Percentiles rank a stretch among this genome's conserved stretches.
Evolutionary conservation across 2,797 vertebrate genomes (phyloP).

Genomic region (Sebastolobus altivelis): DNA sequence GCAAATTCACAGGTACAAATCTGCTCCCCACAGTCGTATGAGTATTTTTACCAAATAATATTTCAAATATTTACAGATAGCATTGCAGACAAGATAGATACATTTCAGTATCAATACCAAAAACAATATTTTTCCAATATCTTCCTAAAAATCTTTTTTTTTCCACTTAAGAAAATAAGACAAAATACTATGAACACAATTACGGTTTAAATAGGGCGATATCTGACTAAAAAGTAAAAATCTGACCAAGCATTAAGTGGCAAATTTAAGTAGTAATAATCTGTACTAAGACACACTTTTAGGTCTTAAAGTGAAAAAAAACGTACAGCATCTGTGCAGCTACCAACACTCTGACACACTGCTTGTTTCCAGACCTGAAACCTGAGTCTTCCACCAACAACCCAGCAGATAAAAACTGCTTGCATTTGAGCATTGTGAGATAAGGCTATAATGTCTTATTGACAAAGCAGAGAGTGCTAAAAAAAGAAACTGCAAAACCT

Average conservation of each 20-base stretch:
- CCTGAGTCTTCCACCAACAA: slow-evolving; percentile 32
- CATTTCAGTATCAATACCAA: background rate
- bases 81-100: background rate
- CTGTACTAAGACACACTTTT: background rate
- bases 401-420: slow-evolving; percentile 59
- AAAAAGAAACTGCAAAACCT: slow-evolving; percentile 65
- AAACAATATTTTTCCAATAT: background rate
- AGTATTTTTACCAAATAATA: background rate
- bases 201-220: background rate
- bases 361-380: slow-evolving; percentile 52
- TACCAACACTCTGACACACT: background rate
- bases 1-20: slow-evolving; percentile 12
- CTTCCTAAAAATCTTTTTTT: background rate
- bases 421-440: slow-evolving; percentile 57
- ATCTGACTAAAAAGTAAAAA: background rate
- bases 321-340: background rate
- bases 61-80: background rate
- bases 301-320: background rate
- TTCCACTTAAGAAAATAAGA: background rate
- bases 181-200: background rate
- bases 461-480: slow-evolving; percentile 51
- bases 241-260: background rate
- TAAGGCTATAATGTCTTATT: slow-evolving; percentile 59
- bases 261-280: background rate
- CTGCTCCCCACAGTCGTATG: too few species aligned